Evolutionary conservation across 1,140 invertebrate species (phyloP).

Genomic region (Panulirus ornatus): DNA sequence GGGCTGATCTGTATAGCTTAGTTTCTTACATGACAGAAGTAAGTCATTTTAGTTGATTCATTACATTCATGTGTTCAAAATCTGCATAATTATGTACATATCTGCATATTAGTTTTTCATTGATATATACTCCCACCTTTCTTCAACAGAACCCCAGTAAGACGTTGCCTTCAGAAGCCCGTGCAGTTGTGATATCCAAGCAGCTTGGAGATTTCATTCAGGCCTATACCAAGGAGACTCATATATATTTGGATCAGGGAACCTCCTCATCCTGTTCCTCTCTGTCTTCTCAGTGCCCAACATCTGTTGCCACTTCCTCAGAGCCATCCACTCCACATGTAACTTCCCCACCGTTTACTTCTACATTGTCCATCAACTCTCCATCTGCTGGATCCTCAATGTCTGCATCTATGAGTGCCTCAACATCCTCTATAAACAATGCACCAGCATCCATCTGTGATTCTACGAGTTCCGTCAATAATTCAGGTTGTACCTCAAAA

Average conservation of each 20-base stretch:
- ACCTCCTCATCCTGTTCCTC: constrained; percentile 66
- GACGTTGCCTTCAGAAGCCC: constrained; percentile 89
- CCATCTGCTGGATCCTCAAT: constrained; percentile 42
- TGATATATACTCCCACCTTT: too few relatives aligned
- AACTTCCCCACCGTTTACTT: constrained; percentile 64
- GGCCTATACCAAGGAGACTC: constrained; percentile 91
- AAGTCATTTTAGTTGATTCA: too few relatives aligned
- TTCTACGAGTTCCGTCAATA: constrained; percentile 51
- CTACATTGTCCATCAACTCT: constrained; percentile 61
- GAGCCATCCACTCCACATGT: constrained; percentile 70
- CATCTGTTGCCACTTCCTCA: constrained; percentile 62
- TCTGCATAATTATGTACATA: too few relatives aligned
- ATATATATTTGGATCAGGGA: constrained; percentile 77
- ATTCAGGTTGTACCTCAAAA: constrained; percentile 18
- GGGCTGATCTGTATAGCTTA: too few relatives aligned
- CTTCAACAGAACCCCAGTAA: constrained; percentile 84
- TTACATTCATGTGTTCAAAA: too few relatives aligned
- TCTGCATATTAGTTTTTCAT: too few relatives aligned
- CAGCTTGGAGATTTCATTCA: constrained; percentile 95
- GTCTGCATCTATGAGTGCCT: constrained; percentile 43
- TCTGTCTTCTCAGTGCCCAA: constrained; percentile 67
- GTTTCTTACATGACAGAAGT: too few relatives aligned
- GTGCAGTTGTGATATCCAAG: constrained; percentile 91
- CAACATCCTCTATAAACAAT: constrained; percentile 61
- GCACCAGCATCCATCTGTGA: constrained; percentile 50